Percentiles rank a stretch among this genome's conserved stretches.
Conservation (phyloP, 2,888 invertebrate species). For the Willowsia nigromaculata region DNA sequence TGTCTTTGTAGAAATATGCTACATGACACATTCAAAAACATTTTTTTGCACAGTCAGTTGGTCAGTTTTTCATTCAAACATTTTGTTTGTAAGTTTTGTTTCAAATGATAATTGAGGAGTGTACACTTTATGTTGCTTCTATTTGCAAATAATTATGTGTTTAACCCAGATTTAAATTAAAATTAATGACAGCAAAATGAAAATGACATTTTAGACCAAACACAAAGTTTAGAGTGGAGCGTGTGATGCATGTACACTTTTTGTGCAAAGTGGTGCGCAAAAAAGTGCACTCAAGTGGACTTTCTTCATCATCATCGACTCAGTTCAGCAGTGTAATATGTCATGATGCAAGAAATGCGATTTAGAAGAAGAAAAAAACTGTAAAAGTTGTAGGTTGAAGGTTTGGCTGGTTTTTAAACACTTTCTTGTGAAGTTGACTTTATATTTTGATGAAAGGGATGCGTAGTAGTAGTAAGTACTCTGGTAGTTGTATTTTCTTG, state of each 20-base stretch:
- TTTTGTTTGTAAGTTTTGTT: background rate
- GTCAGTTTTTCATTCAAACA: background rate
- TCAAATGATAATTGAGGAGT: background rate
- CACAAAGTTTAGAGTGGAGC: background rate
- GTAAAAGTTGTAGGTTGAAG: slow-evolving; percentile 35
- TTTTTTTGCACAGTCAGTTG: background rate
- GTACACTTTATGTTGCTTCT: background rate
- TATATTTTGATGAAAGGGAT: background rate
- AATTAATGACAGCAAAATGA: slow-evolving; percentile 32
- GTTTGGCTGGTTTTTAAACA: slow-evolving; percentile 42
- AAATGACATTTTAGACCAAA: slow-evolving; percentile 29
- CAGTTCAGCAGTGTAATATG: background rate
- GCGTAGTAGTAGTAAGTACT: background rate
- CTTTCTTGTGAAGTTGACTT: slow-evolving; percentile 7
- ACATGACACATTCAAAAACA: background rate
- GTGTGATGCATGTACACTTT: background rate
- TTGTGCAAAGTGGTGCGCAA: background rate
- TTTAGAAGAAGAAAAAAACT: slow-evolving; percentile 24
- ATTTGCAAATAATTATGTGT: slow-evolving; percentile 11
- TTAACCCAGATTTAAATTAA: slow-evolving; percentile 32
- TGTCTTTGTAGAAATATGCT: background rate
- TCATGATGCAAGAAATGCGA: slow-evolving; percentile 5
- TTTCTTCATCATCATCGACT: background rate
- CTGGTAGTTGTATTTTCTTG: background rate
- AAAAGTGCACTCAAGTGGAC: background rate